Evolutionary conservation across 2,888 invertebrate genomes (phyloP), one percentile per base, ranked within the genome.

Genomic region (Parascotia fuliginaria): DNA sequence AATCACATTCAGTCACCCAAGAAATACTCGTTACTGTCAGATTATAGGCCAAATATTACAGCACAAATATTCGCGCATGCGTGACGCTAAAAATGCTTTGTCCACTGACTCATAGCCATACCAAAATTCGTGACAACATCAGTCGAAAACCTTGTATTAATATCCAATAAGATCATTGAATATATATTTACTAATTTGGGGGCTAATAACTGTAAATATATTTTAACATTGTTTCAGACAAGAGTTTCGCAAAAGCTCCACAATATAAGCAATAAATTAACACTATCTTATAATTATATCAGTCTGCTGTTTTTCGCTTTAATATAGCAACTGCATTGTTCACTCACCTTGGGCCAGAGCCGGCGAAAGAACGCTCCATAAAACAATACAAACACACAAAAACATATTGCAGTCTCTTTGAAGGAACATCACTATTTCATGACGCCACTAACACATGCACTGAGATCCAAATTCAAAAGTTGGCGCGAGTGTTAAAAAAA

Each of bases 291-390:
- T n/a, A n/a, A n/a, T n/a, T n/a, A n/a, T 60, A 56, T 50, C 57
- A 66, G 55, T 56, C 44, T 48, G 62, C 65, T 58, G 63, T 66
- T 73, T 68, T 75, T 73, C 60, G 62, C 61, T 43, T 42, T 58
- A 64, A 41, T 60, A 60, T 55, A 58, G 63, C 70, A 63, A 63
- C 53, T 67, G 75, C 83, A 85, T 86, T 87, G 85, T 85, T 83
- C 66, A 87, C 90, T 91, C 79, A 91, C 90, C 90, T 91, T 91
- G 89, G 72, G 85, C 78, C 61, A 77, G 64, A 76, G 82, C 85
- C 82, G 85, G 84, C 68, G 74, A 80, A 78, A 85, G 78, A 81
- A 75, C 82, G 84, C 87, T 87, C 90, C 89, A 91, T 79, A 89
- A 81, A 80, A 89, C 77, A 79, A 86, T 73, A 68, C 77, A 78